Evolutionary conservation across 2,888 invertebrate genomes (phyloP), one percentile per base, ranked within the genome.

Genomic region (Seira musarum): DNA sequence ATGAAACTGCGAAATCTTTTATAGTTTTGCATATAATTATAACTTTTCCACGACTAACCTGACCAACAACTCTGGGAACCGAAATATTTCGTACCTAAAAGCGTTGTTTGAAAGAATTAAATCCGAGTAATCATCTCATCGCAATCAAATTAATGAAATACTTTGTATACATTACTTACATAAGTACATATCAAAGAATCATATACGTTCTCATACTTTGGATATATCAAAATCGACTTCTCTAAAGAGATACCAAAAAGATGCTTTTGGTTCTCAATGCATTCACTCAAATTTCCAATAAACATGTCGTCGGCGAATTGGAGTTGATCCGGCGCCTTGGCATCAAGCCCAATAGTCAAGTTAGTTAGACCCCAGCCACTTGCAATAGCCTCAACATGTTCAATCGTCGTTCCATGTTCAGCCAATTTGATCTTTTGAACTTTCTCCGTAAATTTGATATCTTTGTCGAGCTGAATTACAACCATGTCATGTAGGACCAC

Each of bases 361-460:
- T 85, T 82, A 10, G 77, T 82, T 15, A 77, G 35, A 2, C 85
- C 85, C 83, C 83, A 85, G 10, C 68, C 79, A 73, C 76, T 79
- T 10, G 24, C 60, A 17, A 57, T 53, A 1, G 46, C 76, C 25
- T 17, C n/a, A 30, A 61, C 15, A 35, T 77, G 21, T 21, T 67
- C 46, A 63, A 77, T 72, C 21, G 24, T 17, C 72, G 57, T 72
- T 10, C 25, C 70, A 17, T 13, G 19, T 5, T 64, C 65, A 1
- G 77, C 77, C 70, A 77, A 53, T 21, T 57, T 65, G 3, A 82
- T 73, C 1, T 66, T 60, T 49, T 74, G 63, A 10, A 78, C 60
- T 30, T 64, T 78, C 17, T 25, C 65, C 1, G 19, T 74, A 30
- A 82, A 82, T n/a, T 57, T 25, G 22, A 82, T 82, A 30, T 74